Conservation (phyloP, 2,888 invertebrate genomes). For the Lissonota sp. region DNA sequence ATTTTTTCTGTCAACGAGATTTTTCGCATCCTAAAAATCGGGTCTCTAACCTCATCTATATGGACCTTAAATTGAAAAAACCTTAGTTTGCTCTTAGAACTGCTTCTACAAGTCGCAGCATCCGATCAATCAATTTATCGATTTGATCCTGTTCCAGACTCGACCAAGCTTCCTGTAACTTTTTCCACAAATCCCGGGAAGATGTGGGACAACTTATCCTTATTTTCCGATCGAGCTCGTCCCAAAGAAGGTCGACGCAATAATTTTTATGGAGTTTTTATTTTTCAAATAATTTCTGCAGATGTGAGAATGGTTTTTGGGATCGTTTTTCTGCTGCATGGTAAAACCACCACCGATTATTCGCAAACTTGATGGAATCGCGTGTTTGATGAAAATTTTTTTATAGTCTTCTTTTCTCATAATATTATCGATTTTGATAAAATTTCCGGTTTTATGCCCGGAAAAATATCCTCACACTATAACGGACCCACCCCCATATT, state of each 20-base stretch:
- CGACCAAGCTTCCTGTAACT: no score
- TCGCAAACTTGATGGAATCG: constrained; percentile 56
- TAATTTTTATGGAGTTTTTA: constrained; percentile 16
- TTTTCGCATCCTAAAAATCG: no score
- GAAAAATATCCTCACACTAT: constrained; percentile 50
- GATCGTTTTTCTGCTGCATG: constrained; percentile 68
- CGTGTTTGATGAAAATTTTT: constrained; percentile 55
- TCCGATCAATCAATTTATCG: no score
- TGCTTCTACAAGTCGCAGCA: no score
- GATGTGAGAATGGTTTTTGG: constrained; percentile 61
- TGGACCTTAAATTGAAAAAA: no score
- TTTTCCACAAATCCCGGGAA: no score
- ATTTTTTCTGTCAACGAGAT: no score
- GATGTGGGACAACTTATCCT: background rate
- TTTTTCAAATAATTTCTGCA: constrained; percentile 59
- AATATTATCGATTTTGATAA: constrained; percentile 66
- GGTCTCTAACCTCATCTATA: no score
- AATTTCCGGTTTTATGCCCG: constrained; percentile 49
- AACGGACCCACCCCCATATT: constrained; percentile 31
- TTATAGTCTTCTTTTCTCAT: constrained; percentile 63
- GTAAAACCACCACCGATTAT: constrained; percentile 63
- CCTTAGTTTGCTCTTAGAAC: no score
- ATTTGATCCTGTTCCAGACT: no score
- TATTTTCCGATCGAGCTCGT: constrained; percentile 27
- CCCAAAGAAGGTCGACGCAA: constrained; percentile 23